Conservation (phyloP, 2,888 invertebrate genomes). For the Camponotus fellah region DNA sequence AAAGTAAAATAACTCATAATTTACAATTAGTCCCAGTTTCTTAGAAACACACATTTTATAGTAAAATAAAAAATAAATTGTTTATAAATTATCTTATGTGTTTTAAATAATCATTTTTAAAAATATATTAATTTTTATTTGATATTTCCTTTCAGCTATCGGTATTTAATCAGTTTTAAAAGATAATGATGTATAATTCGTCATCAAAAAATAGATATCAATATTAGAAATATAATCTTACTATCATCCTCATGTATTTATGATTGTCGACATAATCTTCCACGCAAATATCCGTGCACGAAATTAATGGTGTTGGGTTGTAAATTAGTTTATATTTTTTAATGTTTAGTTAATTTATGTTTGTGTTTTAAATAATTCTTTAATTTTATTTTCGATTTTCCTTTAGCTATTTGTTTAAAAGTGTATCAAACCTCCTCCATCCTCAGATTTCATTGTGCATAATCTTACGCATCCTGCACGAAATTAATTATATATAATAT, state of each 20-base stretch:
- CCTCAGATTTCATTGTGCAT: too few species aligned
- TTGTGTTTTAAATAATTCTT: too few species aligned
- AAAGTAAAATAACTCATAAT: too few species aligned
- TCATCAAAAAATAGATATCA: neutral
- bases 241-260: slow-evolving; percentile 9
- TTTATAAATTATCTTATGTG: neutral
- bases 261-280: neutral
- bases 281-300: neutral
- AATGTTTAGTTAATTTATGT: too few species aligned
- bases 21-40: neutral
- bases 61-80: too few species aligned
- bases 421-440: too few species aligned
- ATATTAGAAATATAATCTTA: neutral
- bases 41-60: neutral
- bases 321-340: too few species aligned
- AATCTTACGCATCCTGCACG: neutral
- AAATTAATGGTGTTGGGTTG: too few species aligned
- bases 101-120: neutral
- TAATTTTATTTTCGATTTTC: too few species aligned
- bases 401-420: too few species aligned
- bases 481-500: neutral
- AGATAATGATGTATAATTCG: neutral
- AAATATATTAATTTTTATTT: neutral
- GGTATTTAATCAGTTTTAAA: neutral
- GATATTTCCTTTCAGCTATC: neutral